These are phyloP conservation scores for Drosophila asahinai DNA, from an alignment of 1,140 invertebrate species.

Conservation along the genomic window DNA sequence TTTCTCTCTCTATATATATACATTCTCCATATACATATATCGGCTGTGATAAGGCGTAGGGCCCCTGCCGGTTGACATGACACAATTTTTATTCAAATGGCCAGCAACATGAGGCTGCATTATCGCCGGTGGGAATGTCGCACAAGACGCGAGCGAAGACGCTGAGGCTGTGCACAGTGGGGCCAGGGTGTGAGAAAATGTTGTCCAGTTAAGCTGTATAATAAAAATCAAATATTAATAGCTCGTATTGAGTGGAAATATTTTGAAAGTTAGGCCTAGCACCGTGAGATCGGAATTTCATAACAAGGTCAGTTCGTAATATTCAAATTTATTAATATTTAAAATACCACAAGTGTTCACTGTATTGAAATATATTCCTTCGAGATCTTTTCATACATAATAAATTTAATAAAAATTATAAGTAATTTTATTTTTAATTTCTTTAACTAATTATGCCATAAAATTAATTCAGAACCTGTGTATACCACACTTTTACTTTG, in stretches of 20 bases:
- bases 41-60: slow-evolving; percentile 64
- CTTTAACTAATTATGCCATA: too few species aligned
- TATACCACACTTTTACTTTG: neutral
- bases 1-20: slow-evolving; percentile 2
- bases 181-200: neutral
- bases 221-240: neutral
- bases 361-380: neutral
- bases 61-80: slow-evolving; percentile 61
- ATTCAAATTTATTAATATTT: too few species aligned
- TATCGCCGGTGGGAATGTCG: slow-evolving; percentile 78
- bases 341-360: too few species aligned
- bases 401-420: neutral
- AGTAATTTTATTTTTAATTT: neutral
- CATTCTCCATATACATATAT: slow-evolving; percentile 8
- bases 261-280: too few species aligned
- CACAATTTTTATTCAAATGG: slow-evolving; percentile 84
- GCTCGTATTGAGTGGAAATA: neutral
- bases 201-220: neutral
- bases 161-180: slow-evolving; percentile 27
- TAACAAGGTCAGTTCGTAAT: too few species aligned
- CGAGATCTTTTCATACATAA: neutral
- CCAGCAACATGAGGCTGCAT: slow-evolving; percentile 72
- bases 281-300: too few species aligned
- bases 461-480: neutral
- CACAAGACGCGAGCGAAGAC: slow-evolving; percentile 58